Percentiles rank a stretch among this genome's conserved stretches.
These are phyloP conservation scores for Andrena camellia DNA, from an alignment of 2,888 invertebrate species.

Conservation along the genomic window DNA sequence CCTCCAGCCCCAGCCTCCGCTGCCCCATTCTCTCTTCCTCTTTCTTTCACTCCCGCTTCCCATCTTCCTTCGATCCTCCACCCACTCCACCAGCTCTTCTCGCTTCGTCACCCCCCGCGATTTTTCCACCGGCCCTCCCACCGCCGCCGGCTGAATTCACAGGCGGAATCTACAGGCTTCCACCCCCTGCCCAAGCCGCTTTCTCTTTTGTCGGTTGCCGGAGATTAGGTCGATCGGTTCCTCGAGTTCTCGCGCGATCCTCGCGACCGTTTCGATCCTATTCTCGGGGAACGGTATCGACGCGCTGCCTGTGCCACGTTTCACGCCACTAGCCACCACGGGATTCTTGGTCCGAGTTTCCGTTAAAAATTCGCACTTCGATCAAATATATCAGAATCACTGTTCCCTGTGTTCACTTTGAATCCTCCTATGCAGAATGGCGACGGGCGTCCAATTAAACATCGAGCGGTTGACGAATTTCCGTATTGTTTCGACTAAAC, in stretches of 20 bases:
- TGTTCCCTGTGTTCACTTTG: too few relatives aligned
- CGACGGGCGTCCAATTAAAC: too few relatives aligned
- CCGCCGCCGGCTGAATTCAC: slow-evolving; percentile 29
- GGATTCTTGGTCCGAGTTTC: neutral
- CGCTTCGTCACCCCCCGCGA: slow-evolving; percentile 28
- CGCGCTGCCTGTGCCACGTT: neutral
- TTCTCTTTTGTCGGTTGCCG: slow-evolving; percentile 55
- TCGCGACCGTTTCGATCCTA: neutral
- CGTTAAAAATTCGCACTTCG: neutral
- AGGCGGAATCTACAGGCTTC: slow-evolving; percentile 21
- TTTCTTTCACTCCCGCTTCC: slow-evolving; percentile 8
- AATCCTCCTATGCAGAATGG: too few relatives aligned
- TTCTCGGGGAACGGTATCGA: slow-evolving; percentile 1
- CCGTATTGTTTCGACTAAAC: too few relatives aligned
- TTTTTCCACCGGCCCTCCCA: slow-evolving; percentile 30
- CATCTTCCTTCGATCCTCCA: neutral
- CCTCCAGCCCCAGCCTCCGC: slow-evolving; percentile 37
- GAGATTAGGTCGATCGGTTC: slow-evolving; percentile 63
- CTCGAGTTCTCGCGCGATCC: slow-evolving; percentile 18
- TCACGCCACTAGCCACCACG: neutral
- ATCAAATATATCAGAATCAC: too few relatives aligned
- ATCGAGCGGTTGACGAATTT: too few relatives aligned
- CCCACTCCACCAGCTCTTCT: slow-evolving; percentile 10
- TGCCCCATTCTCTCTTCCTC: slow-evolving; percentile 15
- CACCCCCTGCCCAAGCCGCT: slow-evolving; percentile 34